A percentile compares a stretch with the other conserved stretches of the same genome.
phyloP scores from a whole-genome alignment of 2,888 invertebrate species.

The Melikaiella ostensackeni region DNA sequence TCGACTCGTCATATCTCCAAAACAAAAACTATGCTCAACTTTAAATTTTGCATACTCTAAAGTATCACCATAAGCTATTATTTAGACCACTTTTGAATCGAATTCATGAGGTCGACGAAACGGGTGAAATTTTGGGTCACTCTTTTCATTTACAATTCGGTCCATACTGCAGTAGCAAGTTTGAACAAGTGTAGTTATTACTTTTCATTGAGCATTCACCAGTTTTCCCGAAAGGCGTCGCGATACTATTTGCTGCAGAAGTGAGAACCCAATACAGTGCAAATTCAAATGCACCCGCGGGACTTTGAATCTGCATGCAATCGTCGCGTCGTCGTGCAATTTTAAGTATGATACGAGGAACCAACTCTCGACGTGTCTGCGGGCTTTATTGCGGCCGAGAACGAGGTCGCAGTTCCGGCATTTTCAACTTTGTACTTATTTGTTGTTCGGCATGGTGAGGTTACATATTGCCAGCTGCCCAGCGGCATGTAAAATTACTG shows the following conservation, averaged over 20 bases:
- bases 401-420: constrained; percentile 47
- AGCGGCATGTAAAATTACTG: constrained; percentile 17
- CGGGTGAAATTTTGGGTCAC: no score
- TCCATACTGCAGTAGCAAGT: neutral
- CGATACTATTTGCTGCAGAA: neutral
- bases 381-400: constrained; percentile 40
- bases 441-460: constrained; percentile 46
- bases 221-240: neutral
- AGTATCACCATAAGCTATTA: no score
- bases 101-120: no score
- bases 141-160: neutral
- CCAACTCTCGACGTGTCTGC: constrained; percentile 18
- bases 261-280: constrained; percentile 7
- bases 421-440: constrained; percentile 55
- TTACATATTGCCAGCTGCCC: constrained; percentile 17
- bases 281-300: constrained; percentile 24
- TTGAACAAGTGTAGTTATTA: neutral
- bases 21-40: no score
- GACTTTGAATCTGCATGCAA: constrained; percentile 28
- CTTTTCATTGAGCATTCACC: neutral
- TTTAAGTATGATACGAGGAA: constrained; percentile 26
- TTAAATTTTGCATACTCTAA: no score
- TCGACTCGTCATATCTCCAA: no score
- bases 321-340: constrained; percentile 38
- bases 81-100: no score